Base-by-base conservation (phyloP, 35 echinoderm and acorn worm genomes). In the Ophiothrix spiculata region DNA sequence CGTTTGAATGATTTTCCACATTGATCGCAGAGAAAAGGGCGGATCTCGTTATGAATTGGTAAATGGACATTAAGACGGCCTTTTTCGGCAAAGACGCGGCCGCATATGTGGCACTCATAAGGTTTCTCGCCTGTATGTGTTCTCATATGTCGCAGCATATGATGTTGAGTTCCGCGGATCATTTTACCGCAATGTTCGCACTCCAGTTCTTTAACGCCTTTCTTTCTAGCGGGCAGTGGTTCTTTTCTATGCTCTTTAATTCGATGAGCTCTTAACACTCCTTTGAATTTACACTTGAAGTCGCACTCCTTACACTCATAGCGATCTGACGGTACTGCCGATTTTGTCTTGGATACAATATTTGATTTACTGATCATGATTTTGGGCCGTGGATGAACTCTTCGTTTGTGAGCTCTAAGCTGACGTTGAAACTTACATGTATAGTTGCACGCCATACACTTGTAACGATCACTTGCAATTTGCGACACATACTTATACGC, bases 81-180 rank as follows among this genome's bases (percentile, higher is more conserved):
- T 1, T 49, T 75, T 14, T 80, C 60, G 1, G 45, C 56, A 63
- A 93, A 97, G 25, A 86, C 77, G 19, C 64, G 38, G 16, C 79
- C 78, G 33, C 95, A 97, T 54, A 85, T 81, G 19, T 75, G 35
- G 63, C 95, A 97, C 75, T 93, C 87, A 80, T 87, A 93, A 28
- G 88, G 95, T 45, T 90, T 93, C 32, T 93, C 91, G 0, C 88
- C 91, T 16, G 95, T 91, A 77, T 97, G 95, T 36, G 80, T 84
- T 32, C 79, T 87, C 36, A 90, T 40, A 45, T 97, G 95, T 36
- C 88, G 80, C 32, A 64, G 36, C 38, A 84, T 84, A 49, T 90
- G 88, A 31, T 82, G 81, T 31, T 77, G 75, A 10, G 80, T 82
- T 0, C 88, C 88, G 19, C 56, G 39, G 45, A 90, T 75, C 17